Base-by-base conservation (phyloP, 2,797 vertebrate genomes). In the Vultur gryphus region DNA sequence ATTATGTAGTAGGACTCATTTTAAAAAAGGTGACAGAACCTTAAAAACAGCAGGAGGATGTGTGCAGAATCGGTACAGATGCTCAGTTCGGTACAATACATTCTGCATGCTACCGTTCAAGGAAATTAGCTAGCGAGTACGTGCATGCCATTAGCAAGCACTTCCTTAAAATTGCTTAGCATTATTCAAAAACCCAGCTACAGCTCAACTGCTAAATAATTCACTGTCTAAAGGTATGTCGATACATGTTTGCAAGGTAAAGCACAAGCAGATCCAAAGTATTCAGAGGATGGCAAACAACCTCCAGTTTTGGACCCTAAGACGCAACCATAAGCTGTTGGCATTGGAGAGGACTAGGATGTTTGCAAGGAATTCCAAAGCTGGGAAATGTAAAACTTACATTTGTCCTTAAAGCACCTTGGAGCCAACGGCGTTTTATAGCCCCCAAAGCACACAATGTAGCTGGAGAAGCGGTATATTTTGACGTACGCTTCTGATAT, bases 1-100 rank as follows among this genome's bases (percentile, higher is more conserved):
- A 2, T 16, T 55, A 3, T 1, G 1, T 1, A 25, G 55, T 1
- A 58, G 64, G 37, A 33, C 54, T 48, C 0, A 1, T 71, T 48
- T 66, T 31, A 28, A 58, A 16, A 9, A 35, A 54, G 16, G 33
- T 6, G 54, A 46, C 13, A 11, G 0, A 49, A 59, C 21, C 29
- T 35, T 23, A 19, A 54, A 37, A n/a, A 0, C 5, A 70, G 54
- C 66, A 49, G 65, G 7, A 15, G 6, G 57, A 55, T 5, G 20
- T 1, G 57, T 44, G 66, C 20, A 46, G 69, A 20, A 25, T 5
- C 25, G 2, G 6, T 10, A 11, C 14, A 29, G 44, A 5, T 18
- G 65, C 86, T 39, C 58, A 6, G 33, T 5, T 46, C 3, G 0
- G 67, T 10, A 13, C 10, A 39, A 61, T 15, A 35, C 6, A 2